Conservation (phyloP, 2,113 vertebrate genomes). For the Anas platyrhynchos region DNA sequence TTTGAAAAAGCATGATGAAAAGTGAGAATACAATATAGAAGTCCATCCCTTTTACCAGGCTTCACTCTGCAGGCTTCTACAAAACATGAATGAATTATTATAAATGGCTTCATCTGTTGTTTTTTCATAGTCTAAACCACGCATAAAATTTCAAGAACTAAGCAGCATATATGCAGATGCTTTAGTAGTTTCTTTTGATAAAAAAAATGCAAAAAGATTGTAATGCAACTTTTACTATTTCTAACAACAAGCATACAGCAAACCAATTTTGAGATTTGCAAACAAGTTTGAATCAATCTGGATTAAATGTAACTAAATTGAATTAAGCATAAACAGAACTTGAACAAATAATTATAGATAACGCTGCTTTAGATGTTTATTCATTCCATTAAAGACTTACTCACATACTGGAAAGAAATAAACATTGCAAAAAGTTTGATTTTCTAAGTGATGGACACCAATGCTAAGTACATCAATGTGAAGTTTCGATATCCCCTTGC, state of each 20-base stretch:
- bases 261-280: not conserved
- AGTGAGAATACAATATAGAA: conserved; percentile 4
- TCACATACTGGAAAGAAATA: not conserved
- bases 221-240: not conserved
- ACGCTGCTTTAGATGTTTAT: not conserved
- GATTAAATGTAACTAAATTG: not conserved
- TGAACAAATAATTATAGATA: not conserved
- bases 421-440: not conserved
- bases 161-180: not conserved
- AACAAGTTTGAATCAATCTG: not conserved
- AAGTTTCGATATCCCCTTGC: not conserved
- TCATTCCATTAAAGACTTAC: not conserved
- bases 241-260: not conserved
- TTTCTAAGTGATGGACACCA: not conserved
- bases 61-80: not conserved
- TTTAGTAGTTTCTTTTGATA: conserved; percentile 8
- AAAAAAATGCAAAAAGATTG: not conserved
- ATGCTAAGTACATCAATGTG: not conserved
- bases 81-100: not conserved
- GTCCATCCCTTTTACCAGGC: not conserved
- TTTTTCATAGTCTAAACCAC: conserved; percentile 21
- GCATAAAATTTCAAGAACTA: conserved; percentile 12
- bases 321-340: not conserved
- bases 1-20: conserved; percentile 10
- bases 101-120: not conserved